These are phyloP conservation scores for Drosophila colorata DNA, from an alignment of 2,888 invertebrate species.

Conservation along the genomic window DNA sequence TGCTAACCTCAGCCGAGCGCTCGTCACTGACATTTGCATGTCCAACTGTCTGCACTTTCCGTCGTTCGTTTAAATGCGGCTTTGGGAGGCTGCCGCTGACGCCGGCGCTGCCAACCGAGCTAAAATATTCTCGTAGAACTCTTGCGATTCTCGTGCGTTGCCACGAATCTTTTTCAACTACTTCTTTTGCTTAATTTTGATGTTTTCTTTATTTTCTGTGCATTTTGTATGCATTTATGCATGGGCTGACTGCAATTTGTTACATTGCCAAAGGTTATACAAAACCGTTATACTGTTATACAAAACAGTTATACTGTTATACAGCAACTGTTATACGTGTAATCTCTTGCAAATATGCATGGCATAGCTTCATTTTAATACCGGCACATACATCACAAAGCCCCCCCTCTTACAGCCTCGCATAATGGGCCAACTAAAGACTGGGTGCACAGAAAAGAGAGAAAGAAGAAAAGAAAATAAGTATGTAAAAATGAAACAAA, in stretches of 20 bases:
- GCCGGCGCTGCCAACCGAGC: constrained; percentile 21
- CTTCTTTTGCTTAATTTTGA: neutral
- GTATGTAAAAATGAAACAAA: constrained; percentile 79
- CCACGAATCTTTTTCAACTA: constrained; percentile 16
- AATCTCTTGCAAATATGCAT: constrained; percentile 36
- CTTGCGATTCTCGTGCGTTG: constrained; percentile 54
- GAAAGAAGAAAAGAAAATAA: constrained; percentile 36
- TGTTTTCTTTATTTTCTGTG: constrained; percentile 4
- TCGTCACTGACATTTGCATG: constrained; percentile 72
- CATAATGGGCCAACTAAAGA: constrained; percentile 74
- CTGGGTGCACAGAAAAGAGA: constrained; percentile 34
- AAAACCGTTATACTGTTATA: constrained; percentile 10
- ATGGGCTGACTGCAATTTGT: constrained; percentile 66
- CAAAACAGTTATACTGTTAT: constrained; percentile 17
- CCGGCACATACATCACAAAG: constrained; percentile 51
- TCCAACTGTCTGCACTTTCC: constrained; percentile 67
- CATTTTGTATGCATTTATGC: constrained; percentile 70
- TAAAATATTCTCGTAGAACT: constrained; percentile 46
- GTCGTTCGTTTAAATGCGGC: constrained; percentile 76
- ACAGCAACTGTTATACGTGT: constrained; percentile 14
- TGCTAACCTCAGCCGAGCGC: constrained; percentile 29
- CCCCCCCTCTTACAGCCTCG: neutral
- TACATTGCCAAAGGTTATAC: constrained; percentile 39
- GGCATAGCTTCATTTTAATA: constrained; percentile 51
- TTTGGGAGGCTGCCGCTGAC: constrained; percentile 21